These are phyloP conservation scores for Episyrphus balteatus DNA, from an alignment of 1,140 invertebrate species.

Conservation along the genomic window DNA sequence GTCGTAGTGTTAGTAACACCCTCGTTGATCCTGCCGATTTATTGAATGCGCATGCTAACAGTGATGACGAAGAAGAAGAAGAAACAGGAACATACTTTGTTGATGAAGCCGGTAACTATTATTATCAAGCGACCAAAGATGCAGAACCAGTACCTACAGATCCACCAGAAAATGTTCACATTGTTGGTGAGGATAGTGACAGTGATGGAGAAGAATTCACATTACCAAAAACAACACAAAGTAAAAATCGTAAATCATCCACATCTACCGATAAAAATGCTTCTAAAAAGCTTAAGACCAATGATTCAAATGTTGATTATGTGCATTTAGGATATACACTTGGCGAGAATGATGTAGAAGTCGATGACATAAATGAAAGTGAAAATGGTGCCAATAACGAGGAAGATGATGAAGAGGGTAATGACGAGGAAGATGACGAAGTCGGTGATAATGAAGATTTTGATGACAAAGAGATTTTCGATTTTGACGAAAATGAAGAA, in stretches of 20 bases:
- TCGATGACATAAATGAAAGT: slow-evolving; percentile 41
- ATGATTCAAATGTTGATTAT: slow-evolving; percentile 3
- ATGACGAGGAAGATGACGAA: slow-evolving; percentile 21
- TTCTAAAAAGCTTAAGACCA: slow-evolving; percentile 6
- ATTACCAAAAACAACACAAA: slow-evolving; percentile 32
- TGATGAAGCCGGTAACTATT: slow-evolving; percentile 58
- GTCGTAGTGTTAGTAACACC: background rate
- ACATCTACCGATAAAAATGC: slow-evolving; percentile 39
- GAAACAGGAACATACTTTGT: slow-evolving; percentile 57
- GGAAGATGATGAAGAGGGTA: background rate
- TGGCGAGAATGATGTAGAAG: slow-evolving; percentile 45
- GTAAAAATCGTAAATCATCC: slow-evolving; percentile 48
- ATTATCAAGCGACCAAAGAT: slow-evolving; percentile 52
- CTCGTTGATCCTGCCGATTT: background rate
- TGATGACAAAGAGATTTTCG: slow-evolving; percentile 40
- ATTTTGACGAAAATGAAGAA: slow-evolving; percentile 53
- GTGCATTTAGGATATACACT: slow-evolving; percentile 11
- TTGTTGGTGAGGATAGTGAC: slow-evolving; percentile 34
- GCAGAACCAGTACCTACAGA: slow-evolving; percentile 50
- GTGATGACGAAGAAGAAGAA: slow-evolving; percentile 32
- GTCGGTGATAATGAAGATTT: slow-evolving; percentile 1
- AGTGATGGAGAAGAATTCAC: slow-evolving; percentile 36
- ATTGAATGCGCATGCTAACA: background rate
- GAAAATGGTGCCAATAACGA: slow-evolving; percentile 34
- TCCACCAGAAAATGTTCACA: slow-evolving; percentile 13